Base-by-base conservation (phyloP, 2,113 vertebrate species). In the Mesoclemmys tuberculata region DNA sequence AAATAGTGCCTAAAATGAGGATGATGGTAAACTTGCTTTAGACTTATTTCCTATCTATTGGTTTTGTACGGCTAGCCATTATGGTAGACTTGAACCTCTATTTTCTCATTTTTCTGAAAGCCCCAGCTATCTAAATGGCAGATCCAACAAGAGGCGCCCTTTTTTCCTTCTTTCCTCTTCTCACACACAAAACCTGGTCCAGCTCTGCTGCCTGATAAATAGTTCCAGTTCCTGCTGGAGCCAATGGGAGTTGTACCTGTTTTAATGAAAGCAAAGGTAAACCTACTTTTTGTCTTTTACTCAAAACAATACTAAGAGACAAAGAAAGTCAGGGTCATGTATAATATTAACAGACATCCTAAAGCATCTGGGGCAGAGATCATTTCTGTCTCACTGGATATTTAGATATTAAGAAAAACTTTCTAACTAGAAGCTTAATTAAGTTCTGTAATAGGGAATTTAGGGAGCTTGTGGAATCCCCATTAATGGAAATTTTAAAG, bases 1-100 rank as follows among this genome's bases (percentile, higher is more conserved):
- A 5, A 1, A 0, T 2, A 19, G 9, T 0, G 4, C 78, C 11
- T 68, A 68, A 13, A 68, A 68, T 35, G 35, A 68, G 14, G 51
- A 38, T 56, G 90, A 80, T 38, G 88, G 48, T 0, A 5, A 31
- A 61, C 2, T 10, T 0, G 0, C 29, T 85, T 86, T 64, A 2
- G 51, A 56, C 11, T 84, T 82, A 26, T 75, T 38, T 68, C 48
- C 86, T 74, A 26, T n/a, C 87, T 77, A 38, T 26, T 26, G 24
- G 26, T 27, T 58, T 29, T 71, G 10, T 85, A 19, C 44, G 85
- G 35, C 6, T 52, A 5, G 44, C 49, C 5, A 1, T 55, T 3
- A 58, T 58, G 55, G 55, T 58, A 58, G 26, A 10, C 5, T 6
- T 21, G 91, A 82, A 75, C 14, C 49, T 3, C 11, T 44, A 35